Base-by-base conservation (phyloP, 1,140 invertebrate species). In the Trissolcus basalis region DNA sequence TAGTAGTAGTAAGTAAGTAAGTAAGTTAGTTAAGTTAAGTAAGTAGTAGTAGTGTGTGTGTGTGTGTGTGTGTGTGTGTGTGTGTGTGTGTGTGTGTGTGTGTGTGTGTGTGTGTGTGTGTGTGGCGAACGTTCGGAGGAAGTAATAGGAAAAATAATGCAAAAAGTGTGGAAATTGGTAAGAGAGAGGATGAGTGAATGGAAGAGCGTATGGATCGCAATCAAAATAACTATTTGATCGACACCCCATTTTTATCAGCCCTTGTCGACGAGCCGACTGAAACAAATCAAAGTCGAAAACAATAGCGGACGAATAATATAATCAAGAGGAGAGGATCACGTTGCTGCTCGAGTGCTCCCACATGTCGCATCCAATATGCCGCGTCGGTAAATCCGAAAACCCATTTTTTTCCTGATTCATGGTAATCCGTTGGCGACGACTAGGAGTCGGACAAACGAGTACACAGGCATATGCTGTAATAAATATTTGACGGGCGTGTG, bases 401-500 rank as follows among this genome's bases (percentile, higher is more conserved):
- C 81, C 74, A 83, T 84, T 79, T 81, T 80, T 80, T 82, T 79
- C 67, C 80, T 79, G 79, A 83, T 83, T 82, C 80, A 81, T 79
- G 81, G 79, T 81, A 85, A 83, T 82, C 80, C 78, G 53, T 64
- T 74, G 68, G 49, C 64, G 79, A 58, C 65, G 70, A 65, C 58
- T 50, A 58, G 69, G 55, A 11, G 36, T 60, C 39, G 41, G 47
- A 58, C 61, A 60, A 64, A 59, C 54, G 54, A 65, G 36, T 49
- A 67, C 60, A 14, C 14, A 44, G 64, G 65, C 82, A 83, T 83
- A 84, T 84, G 81, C 74, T 60, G 63, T 80, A 78, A 83, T 85
- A 83, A 85, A 85, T 84, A 83, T 85, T 85, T 84, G 79, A 84
- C 80, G 80, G 79, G 55, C 77, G 74, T 68, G 67, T 12, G 56